These are phyloP conservation scores for Chunga burmeisteri DNA, from an alignment of 2,113 vertebrate genomes.

Conservation along the genomic window DNA sequence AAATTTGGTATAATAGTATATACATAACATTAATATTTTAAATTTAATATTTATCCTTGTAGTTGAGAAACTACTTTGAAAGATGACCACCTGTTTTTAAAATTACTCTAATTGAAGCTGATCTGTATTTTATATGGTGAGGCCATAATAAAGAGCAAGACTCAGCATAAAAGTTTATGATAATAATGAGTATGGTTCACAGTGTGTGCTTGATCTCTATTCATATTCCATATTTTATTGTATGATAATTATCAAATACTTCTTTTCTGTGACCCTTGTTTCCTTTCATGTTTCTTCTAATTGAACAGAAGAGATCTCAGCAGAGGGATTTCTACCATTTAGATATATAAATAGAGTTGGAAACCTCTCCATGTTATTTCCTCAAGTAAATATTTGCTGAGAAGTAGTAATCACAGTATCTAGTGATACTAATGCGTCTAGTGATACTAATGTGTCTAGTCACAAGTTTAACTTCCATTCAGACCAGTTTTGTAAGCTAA, in stretches of 20 bases:
- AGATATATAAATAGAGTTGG: neutral
- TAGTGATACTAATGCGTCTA: no score
- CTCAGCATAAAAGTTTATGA: conserved; percentile 37
- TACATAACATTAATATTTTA: neutral
- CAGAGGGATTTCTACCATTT: neutral
- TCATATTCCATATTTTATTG: conserved; percentile 38
- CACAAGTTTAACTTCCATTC: neutral
- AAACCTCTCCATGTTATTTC: neutral
- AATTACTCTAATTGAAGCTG: neutral
- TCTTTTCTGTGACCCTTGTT: conserved; percentile 1
- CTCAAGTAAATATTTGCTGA: conserved; percentile 16
- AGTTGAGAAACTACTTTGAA: neutral
- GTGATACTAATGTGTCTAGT: no score
- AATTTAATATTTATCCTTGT: neutral
- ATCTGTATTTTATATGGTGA: neutral
- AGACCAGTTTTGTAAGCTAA: neutral
- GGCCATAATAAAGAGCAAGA: conserved; percentile 18
- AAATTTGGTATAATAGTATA: neutral
- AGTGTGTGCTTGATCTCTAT: neutral
- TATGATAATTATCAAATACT: neutral
- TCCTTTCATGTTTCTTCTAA: conserved; percentile 3
- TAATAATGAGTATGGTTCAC: conserved; percentile 22
- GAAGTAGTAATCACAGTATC: neutral
- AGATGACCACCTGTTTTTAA: neutral
- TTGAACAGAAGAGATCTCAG: neutral